Conservation (phyloP, 2,113 vertebrate genomes). For the Osmerus eperlanus region DNA sequence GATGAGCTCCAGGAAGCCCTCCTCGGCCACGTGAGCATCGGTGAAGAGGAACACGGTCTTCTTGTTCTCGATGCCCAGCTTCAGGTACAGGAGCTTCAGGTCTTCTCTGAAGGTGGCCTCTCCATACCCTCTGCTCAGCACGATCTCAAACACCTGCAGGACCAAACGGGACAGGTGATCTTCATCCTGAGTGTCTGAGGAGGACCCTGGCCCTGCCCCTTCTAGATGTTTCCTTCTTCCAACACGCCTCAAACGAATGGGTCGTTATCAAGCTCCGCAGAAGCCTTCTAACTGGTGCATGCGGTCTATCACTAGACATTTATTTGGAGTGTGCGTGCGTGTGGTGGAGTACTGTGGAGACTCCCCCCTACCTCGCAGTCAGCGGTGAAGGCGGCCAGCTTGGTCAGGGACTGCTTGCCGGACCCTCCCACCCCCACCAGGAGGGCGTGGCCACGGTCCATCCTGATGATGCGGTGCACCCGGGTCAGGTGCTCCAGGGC, state of each 20-base stretch:
- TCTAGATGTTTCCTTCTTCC: no score
- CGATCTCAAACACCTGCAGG: slow-evolving; percentile 88
- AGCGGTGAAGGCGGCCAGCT: slow-evolving; percentile 85
- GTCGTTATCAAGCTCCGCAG: no score
- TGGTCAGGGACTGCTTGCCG: slow-evolving; percentile 89
- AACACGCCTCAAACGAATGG: no score
- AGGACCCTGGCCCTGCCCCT: background rate
- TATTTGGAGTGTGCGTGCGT: no score
- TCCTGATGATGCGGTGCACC: slow-evolving; percentile 84
- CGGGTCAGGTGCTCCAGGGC: slow-evolving; percentile 91
- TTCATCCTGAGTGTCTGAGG: background rate
- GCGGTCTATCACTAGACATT: no score
- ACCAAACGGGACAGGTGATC: background rate
- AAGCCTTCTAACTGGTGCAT: no score
- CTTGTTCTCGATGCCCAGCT: slow-evolving; percentile 87
- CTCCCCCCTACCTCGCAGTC: slow-evolving; percentile 80
- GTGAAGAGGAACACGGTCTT: slow-evolving; percentile 88
- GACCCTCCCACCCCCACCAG: slow-evolving; percentile 91
- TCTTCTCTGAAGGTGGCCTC: slow-evolving; percentile 88
- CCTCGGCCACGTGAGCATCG: slow-evolving; percentile 87
- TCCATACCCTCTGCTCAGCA: slow-evolving; percentile 83
- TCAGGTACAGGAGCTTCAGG: slow-evolving; percentile 84
- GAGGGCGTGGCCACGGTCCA: slow-evolving; percentile 86
- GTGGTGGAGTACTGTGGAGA: no score
- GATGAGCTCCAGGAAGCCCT: slow-evolving; percentile 94